Evolutionary conservation across 2,888 invertebrate species (phyloP).

Genomic region (Parelbella ahira): DNA sequence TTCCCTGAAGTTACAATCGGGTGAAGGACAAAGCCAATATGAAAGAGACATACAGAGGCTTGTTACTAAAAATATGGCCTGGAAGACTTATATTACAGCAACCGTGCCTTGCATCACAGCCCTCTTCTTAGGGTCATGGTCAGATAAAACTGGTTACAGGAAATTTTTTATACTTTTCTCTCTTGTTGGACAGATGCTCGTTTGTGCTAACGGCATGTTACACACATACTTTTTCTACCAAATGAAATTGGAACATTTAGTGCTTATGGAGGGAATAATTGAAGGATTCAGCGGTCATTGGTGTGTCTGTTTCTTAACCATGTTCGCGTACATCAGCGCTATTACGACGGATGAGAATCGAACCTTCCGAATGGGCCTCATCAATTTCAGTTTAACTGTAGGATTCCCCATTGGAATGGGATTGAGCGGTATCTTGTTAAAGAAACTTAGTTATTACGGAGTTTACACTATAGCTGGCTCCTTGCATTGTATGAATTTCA

Average conservation of each 20-base stretch:
- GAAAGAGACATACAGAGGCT: conserved; percentile 83
- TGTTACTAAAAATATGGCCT: conserved; percentile 86
- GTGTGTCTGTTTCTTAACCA: conserved; percentile 90
- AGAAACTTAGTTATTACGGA: conserved; percentile 87
- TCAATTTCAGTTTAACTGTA: conserved; percentile 91
- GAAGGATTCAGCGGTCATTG: conserved; percentile 89
- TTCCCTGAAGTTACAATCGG: conserved; percentile 84
- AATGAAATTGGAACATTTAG: conserved; percentile 86
- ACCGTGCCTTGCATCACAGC: conserved; percentile 87
- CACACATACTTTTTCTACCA: conserved; percentile 88
- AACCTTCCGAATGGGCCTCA: conserved; percentile 90
- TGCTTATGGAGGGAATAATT: conserved; percentile 86
- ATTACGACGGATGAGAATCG: conserved; percentile 88
- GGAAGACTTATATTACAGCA: conserved; percentile 90
- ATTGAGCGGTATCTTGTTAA: conserved; percentile 86
- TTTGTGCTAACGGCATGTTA: conserved; percentile 85
- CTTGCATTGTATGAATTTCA: conserved; percentile 84
- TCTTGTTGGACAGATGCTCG: conserved; percentile 85
- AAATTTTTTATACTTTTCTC: conserved; percentile 88
- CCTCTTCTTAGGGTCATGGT: conserved; percentile 88
- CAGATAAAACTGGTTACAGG: conserved; percentile 83
- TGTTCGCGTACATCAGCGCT: conserved; percentile 91
- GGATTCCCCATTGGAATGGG: conserved; percentile 94
- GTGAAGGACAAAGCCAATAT: conserved; percentile 71
- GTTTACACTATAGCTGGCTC: conserved; percentile 84